Conservation (phyloP, 2,797 vertebrate species). For the Thalassophryne amazonica region DNA sequence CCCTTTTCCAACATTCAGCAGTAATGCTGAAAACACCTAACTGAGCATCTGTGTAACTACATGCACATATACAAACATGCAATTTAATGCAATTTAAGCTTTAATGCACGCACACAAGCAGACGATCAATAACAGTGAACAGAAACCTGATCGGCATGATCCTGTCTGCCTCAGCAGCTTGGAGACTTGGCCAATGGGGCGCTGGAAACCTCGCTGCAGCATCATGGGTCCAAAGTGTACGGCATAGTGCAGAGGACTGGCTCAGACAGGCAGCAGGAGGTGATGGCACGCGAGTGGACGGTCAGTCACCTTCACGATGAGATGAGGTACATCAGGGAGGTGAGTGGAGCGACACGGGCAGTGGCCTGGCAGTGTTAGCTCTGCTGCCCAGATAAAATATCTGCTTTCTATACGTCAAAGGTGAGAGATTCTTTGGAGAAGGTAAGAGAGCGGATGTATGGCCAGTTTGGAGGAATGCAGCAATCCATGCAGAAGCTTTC, state of each 20-base stretch:
- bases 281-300: constrained; percentile 93
- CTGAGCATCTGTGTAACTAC: no score
- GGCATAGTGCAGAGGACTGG: constrained; percentile 86
- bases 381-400: not conserved
- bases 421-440: constrained; percentile 97
- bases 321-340: constrained; percentile 96
- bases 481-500: constrained; percentile 90
- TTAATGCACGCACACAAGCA: constrained; percentile 1
- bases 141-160: constrained; percentile 73
- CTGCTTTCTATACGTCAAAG: constrained; percentile 59
- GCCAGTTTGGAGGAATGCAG: constrained; percentile 96
- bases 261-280: constrained; percentile 86
- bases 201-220: constrained; percentile 71
- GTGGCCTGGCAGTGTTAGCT: not conserved
- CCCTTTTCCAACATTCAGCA: constrained; percentile 56
- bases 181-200: constrained; percentile 81
- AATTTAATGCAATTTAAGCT: not conserved
- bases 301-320: constrained; percentile 91
- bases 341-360: constrained; percentile 66
- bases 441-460: constrained; percentile 92
- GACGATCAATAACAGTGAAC: constrained; percentile 13
- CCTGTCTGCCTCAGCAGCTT: constrained; percentile 78
- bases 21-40: constrained; percentile 37
- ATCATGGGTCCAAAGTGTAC: constrained; percentile 80
- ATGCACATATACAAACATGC: constrained; percentile 30